Conservation (phyloP, 2,888 invertebrate genomes). For the Parnassius smintheus region DNA sequence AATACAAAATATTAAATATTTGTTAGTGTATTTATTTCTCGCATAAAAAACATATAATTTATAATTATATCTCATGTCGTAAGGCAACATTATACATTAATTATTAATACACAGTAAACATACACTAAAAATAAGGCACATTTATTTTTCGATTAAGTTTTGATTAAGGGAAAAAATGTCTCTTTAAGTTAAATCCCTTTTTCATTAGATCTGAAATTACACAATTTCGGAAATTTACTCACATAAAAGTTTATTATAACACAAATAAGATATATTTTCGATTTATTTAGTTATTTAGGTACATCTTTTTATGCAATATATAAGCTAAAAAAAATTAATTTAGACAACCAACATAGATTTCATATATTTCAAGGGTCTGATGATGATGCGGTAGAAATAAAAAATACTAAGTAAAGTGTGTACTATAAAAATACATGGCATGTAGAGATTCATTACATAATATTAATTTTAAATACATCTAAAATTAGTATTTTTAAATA, state of each 20-base stretch:
- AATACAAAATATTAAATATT: slow-evolving; percentile 23
- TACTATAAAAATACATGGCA: slow-evolving; percentile 1
- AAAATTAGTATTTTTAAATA: slow-evolving; percentile 23
- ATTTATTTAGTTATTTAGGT: too few relatives aligned
- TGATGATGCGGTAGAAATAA: neutral
- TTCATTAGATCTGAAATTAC: neutral
- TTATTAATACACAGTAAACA: slow-evolving; percentile 25
- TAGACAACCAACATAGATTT: too few relatives aligned
- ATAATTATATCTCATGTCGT: slow-evolving; percentile 34
- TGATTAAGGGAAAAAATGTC: slow-evolving; percentile 1
- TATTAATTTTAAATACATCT: slow-evolving; percentile 3
- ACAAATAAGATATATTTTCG: neutral
- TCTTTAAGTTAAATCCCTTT: neutral
- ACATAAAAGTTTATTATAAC: neutral
- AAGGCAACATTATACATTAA: slow-evolving; percentile 21
- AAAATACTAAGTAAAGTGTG: neutral
- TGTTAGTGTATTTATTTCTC: slow-evolving; percentile 57
- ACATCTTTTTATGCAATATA: neutral
- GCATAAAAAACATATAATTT: slow-evolving; percentile 53
- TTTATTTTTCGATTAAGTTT: slow-evolving; percentile 17
- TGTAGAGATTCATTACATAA: slow-evolving; percentile 20
- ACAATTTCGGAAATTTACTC: slow-evolving; percentile 1
- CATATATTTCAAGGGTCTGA: too few relatives aligned
- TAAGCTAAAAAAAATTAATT: neutral
- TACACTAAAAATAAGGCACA: slow-evolving; percentile 38